Conservation (phyloP, 2,113 vertebrate genomes). For the Delphinus delphis region DNA sequence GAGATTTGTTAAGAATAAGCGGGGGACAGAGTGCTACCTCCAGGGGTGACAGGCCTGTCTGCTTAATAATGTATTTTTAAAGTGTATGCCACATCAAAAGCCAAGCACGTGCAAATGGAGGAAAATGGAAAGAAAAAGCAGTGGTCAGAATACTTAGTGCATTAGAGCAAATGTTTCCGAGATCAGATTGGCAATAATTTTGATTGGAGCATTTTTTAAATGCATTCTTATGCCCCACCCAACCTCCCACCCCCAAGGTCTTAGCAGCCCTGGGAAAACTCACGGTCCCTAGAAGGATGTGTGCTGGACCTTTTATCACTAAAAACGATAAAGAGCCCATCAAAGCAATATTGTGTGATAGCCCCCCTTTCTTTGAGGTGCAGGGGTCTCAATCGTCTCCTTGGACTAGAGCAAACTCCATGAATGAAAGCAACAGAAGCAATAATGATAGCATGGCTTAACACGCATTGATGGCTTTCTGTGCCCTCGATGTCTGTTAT, state of each 20-base stretch:
- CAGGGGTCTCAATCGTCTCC: not conserved
- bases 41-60: conserved; percentile 78
- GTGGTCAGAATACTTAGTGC: conserved; percentile 78
- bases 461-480: fast-evolving
- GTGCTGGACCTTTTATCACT: not conserved
- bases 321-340: not conserved
- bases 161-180: conserved; percentile 75
- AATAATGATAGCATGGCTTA: fast-evolving
- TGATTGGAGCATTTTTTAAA: not conserved
- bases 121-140: conserved; percentile 71
- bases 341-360: not conserved
- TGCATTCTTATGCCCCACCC: not conserved
- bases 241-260: not conserved
- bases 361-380: not conserved
- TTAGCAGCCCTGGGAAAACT: not conserved
- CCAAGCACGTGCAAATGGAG: conserved; percentile 74
- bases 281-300: not conserved
- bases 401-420: not conserved
- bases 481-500: not conserved
- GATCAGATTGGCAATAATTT: conserved; percentile 12
- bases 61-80: conserved; percentile 83
- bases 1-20: conserved; percentile 83
- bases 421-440: not conserved
- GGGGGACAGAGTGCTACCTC: conserved; percentile 78
- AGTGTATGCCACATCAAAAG: conserved; percentile 81